These are phyloP conservation scores for Gadus macrocephalus DNA, from an alignment of 2,113 vertebrate species.

Conservation along the genomic window DNA sequence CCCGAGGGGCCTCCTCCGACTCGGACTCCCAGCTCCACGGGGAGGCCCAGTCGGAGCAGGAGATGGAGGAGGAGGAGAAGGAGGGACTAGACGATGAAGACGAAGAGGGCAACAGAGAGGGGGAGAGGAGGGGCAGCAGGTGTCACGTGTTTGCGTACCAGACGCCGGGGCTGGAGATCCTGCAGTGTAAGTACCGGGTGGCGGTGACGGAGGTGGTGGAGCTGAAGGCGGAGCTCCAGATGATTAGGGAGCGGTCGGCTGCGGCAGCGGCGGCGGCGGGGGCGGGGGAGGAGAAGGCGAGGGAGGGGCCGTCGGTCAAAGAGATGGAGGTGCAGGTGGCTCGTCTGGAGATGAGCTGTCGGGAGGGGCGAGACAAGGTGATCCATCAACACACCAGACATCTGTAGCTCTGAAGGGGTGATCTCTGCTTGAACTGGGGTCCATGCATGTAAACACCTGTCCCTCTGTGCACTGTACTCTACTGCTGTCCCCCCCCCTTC, in stretches of 20 bases:
- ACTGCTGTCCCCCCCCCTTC: too few species aligned
- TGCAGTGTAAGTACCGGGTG: constrained; percentile 95
- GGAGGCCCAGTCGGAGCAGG: constrained; percentile 4
- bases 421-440: too few species aligned
- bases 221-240: constrained; percentile 89
- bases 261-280: constrained; percentile 70
- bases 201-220: constrained; percentile 94
- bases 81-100: constrained; percentile 25
- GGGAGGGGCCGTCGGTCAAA: constrained; percentile 74
- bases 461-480: too few species aligned
- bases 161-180: constrained; percentile 84
- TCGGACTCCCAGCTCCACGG: constrained; percentile 64
- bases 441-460: too few species aligned
- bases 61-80: constrained; percentile 16
- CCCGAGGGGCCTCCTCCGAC: constrained; percentile 17
- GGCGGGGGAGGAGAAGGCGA: constrained; percentile 75
- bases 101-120: constrained; percentile 67
- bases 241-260: constrained; percentile 84
- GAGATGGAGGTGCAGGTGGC: constrained; percentile 80
- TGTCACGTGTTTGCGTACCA: constrained; percentile 65
- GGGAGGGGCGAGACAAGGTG: constrained; percentile 82
- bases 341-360: constrained; percentile 78
- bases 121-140: constrained; percentile 49
- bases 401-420: neutral
- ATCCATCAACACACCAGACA: neutral